Base-by-base conservation (phyloP, 2,113 vertebrate genomes). In the Thinocorus orbignyianus region DNA sequence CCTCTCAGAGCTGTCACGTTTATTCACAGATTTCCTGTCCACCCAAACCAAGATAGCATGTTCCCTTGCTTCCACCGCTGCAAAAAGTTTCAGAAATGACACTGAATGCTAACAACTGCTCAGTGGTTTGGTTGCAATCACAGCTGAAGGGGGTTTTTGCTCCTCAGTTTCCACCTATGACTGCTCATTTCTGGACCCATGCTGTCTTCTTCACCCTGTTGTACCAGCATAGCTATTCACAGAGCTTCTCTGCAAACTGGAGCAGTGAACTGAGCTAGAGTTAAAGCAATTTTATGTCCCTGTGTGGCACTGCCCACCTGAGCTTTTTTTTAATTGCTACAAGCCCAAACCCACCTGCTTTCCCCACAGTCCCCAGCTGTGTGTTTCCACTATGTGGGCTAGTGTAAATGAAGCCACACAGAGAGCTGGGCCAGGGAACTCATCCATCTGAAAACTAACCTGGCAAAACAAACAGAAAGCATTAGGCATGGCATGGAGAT, bases 341-440 rank as follows among this genome's bases (percentile, higher is more conserved):
- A 54, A 86, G 24, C 13, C 13, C 6, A 23, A 81, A 48, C 13
- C 20, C 17, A 4, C 30, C 58, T 42, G 46, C 31, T 65, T 3
- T 76, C 11, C 28, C 28, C 0, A 0, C 37, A 39, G 23, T 71
- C 13, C 17, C 48, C 10, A 30, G 1, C 42, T 87, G 10, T 44
- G 65, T 41, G 28, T 64, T 90, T 61, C 35, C 9, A 28, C 13
- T 6, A 0, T 8, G 26, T 7, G 13, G 33, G 31, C 61, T 69
- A 2, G 1, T 7, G 13, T 66, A 49, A 42, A 18, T n/a, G 35
- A 64, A 70, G 31, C 39, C 44, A 16, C 2, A 1, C 2, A 7
- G 26, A 41, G n/a, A 86, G 17, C n/a, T 49, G 28, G 57, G 24
- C 41, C 35, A 44, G 41, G 26, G 42, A 77, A 37, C 18, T 64